Evolutionary conservation across 2,888 invertebrate genomes (phyloP).

Genomic region (Sinotaia quadrata): DNA sequence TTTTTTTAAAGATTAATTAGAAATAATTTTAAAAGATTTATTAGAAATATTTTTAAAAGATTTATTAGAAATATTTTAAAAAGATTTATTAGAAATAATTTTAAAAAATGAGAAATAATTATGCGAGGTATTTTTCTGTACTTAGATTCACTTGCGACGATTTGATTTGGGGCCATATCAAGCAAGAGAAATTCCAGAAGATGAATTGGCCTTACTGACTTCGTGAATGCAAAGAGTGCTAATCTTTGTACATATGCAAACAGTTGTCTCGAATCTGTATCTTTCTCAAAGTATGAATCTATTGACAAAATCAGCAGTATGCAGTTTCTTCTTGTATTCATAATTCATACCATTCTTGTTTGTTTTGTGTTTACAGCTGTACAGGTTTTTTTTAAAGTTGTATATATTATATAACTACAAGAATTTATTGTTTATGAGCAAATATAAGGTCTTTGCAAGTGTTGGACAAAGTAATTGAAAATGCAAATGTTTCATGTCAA

Average conservation of each 20-base stretch:
- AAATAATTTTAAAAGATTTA: too few species aligned
- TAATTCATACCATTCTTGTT: background rate
- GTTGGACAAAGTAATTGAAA: too few species aligned
- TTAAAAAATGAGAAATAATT: too few species aligned
- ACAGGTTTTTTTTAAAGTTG: background rate
- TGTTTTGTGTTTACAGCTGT: background rate
- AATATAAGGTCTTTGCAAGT: too few species aligned
- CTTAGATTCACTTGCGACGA: constrained; percentile 64
- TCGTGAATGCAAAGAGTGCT: background rate
- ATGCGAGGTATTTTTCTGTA: too few species aligned
- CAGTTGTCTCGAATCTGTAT: background rate
- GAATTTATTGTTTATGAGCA: background rate
- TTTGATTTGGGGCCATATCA: constrained; percentile 57
- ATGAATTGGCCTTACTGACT: constrained; percentile 31
- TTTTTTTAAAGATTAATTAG: too few species aligned
- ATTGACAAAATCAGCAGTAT: background rate
- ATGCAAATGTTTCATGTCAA: too few species aligned
- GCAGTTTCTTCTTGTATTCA: background rate
- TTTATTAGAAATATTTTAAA: too few species aligned
- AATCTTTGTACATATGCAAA: background rate
- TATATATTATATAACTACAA: background rate
- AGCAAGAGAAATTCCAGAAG: constrained; percentile 50
- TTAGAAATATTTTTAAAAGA: too few species aligned
- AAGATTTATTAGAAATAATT: too few species aligned
- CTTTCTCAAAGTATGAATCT: background rate